Base-by-base conservation (phyloP, 2,113 vertebrate species). In the Phylloscopus whistleri region DNA sequence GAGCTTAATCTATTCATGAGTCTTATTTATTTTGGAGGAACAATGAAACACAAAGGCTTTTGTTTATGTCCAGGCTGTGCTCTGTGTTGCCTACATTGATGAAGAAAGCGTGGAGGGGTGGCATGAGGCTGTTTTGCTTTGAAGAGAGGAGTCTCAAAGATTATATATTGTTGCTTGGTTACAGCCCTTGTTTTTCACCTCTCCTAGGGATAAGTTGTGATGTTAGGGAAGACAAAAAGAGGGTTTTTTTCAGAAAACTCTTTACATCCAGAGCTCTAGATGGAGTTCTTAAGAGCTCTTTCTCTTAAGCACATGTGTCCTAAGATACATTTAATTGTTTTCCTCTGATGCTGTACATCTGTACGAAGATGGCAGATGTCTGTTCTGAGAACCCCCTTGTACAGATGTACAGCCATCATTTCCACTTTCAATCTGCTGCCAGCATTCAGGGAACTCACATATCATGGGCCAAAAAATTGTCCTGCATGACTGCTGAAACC, bases 131-230 rank as follows among this genome's bases (percentile, higher is more conserved):
- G n/a, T 21, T 79, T 53, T 74, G 39, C 82, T 95, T 80, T 86
- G 70, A 74, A 86, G 46, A 83, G 23, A 52, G 35, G 52, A 89
- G 9, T 53, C 84, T 53, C 82, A 20, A 76, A 88, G 67, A 80
- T 73, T 66, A 20, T 39, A 30, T 83, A 13, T 18, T 87, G 89
- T 95, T 95, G 93, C 93, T 87, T 96, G 75, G 87, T 87, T 95
- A 93, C 93, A 87, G 70, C 31, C 41, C 70, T 94, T 76, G 68
- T 33, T 83, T 87, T 91, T 83, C 74, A 77, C 41, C 46, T 69
- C 91, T 91, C 67, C 18, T 10, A 46, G 62, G 70, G 49, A 41
- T 30, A 75, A 87, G 22, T 7, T 83, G 53, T 59, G n/a, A 63
- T 77, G 26, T 10, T 63, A 74, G 27, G 10, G 15, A 83, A 62